These are phyloP conservation scores for Tryphoninae sp. DNA, from an alignment of 2,888 invertebrate genomes.

Conservation along the genomic window DNA sequence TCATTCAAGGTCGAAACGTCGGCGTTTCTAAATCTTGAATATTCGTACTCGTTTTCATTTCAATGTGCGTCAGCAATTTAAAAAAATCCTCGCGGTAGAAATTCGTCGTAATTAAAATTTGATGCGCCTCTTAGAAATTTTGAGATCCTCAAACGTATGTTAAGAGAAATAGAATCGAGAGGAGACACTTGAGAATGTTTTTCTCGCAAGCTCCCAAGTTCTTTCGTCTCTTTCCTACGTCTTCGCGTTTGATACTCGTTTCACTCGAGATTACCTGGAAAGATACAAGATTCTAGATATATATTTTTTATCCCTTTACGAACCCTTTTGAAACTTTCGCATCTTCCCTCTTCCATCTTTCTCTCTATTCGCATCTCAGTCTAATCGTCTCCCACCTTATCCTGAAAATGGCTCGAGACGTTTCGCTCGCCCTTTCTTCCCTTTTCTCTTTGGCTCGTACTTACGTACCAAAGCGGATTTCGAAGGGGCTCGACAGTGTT, in stretches of 20 bases:
- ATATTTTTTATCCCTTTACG: conserved; percentile 8
- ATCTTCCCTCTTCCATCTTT: neutral
- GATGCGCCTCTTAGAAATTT: too few relatives aligned
- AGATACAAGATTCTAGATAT: conserved; percentile 20
- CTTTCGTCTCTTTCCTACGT: neutral
- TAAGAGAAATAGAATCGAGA: too few relatives aligned
- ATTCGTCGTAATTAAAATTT: too few relatives aligned
- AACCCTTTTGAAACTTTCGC: neutral
- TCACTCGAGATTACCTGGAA: conserved; percentile 12
- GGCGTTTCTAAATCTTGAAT: too few relatives aligned
- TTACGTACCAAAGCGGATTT: conserved; percentile 49
- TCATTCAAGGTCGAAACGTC: too few relatives aligned
- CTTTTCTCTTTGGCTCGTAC: conserved; percentile 34
- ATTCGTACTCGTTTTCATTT: too few relatives aligned
- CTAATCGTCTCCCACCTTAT: conserved; percentile 27
- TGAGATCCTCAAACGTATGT: too few relatives aligned
- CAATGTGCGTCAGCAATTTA: too few relatives aligned
- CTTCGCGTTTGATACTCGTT: neutral
- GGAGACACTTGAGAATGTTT: neutral
- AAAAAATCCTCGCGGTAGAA: too few relatives aligned
- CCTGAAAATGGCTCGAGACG: conserved; percentile 22
- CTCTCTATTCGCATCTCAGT: neutral
- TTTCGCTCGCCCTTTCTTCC: neutral
- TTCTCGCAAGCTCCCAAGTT: neutral
- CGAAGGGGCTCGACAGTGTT: conserved; percentile 23